These are phyloP conservation scores for Synergus japonicus DNA, from an alignment of 2,888 invertebrate species.

Conservation along the genomic window DNA sequence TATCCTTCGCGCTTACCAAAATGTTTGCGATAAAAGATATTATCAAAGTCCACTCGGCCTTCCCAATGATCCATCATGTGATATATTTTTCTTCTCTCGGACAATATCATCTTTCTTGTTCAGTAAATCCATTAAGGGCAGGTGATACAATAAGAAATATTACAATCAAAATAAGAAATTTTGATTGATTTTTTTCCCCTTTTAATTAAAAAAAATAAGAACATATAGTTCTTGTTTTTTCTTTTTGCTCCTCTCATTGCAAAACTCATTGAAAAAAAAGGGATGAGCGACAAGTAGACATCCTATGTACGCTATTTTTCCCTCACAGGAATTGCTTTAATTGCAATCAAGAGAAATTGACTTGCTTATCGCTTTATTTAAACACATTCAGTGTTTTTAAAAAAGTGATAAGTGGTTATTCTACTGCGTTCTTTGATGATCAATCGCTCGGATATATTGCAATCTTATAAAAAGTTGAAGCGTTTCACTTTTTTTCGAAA, in stretches of 20 bases:
- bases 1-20: constrained; percentile 42
- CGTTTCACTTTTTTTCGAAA: constrained; percentile 23
- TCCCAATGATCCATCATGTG: constrained; percentile 10
- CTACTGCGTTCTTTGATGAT: background rate
- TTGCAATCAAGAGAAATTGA: background rate
- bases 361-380: no score
- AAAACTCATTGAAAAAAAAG: no score
- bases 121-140: background rate
- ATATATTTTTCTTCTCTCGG: background rate
- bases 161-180: background rate
- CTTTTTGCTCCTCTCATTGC: no score
- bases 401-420: background rate
- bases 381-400: background rate
- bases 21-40: constrained; percentile 22
- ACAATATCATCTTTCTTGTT: background rate
- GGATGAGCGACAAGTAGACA: no score
- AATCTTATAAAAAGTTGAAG: constrained; percentile 13
- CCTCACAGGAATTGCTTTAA: no score
- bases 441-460: constrained; percentile 6
- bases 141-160: background rate
- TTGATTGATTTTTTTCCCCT: background rate
- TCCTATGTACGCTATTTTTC: no score
- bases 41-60: constrained; percentile 29
- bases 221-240: no score
- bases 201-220: no score